phyloP scores from a whole-genome alignment of 2,888 invertebrate genomes.

The Drosophila nigritarsus region DNA sequence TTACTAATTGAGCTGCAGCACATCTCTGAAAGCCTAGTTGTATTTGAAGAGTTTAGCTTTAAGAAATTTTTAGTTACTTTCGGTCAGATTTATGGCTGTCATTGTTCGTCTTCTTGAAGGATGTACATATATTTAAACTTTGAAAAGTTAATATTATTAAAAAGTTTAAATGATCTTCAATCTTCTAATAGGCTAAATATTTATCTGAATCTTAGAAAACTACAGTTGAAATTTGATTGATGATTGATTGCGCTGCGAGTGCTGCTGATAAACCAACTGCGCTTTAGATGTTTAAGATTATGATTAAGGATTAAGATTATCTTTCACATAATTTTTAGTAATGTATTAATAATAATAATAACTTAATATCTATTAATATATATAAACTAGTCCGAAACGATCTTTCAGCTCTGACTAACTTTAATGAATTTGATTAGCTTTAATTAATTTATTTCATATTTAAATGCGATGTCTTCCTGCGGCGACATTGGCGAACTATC shows the following conservation, averaged over 20 bases:
- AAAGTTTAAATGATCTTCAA: background rate
- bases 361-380: no score
- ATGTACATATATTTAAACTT: background rate
- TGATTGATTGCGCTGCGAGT: background rate
- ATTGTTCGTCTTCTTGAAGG: background rate
- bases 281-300: background rate
- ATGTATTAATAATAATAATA: no score
- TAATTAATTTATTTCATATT: background rate
- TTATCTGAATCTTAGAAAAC: no score
- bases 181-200: background rate
- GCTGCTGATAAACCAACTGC: background rate
- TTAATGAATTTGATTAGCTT: background rate
- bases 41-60: conserved; percentile 10
- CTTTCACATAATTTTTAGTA: no score
- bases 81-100: background rate
- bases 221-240: background rate
- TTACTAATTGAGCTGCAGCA: background rate
- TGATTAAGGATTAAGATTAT: no score
- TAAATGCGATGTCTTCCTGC: background rate
- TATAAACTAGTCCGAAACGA: no score
- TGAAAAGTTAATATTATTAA: no score
- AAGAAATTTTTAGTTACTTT: background rate
- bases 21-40: conserved; percentile 11
- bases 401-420: background rate
- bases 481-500: background rate